phyloP scores from a whole-genome alignment of 2,113 vertebrate species.

The Hyaena hyaena region DNA sequence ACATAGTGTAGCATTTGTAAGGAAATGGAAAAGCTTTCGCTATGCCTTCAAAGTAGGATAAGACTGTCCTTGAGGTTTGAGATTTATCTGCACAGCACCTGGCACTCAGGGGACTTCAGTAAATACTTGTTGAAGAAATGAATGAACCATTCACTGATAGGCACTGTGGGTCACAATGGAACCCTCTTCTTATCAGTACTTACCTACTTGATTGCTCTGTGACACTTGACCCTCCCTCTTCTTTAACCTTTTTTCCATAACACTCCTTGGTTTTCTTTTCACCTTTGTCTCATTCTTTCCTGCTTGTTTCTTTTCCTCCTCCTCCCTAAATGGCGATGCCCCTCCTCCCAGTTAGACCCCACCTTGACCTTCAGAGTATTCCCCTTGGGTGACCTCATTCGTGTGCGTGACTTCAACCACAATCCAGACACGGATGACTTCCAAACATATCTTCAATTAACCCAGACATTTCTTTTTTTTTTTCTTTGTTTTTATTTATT shows the following conservation, averaged over 20 bases:
- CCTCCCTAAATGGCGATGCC: not conserved
- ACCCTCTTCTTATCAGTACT: not conserved
- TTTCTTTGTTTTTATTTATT: too few species aligned
- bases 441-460: not conserved
- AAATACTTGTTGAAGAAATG: conserved; percentile 14
- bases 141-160: not conserved
- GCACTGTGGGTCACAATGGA: not conserved
- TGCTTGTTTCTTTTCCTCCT: not conserved
- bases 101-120: not conserved
- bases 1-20: not conserved
- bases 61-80: not conserved
- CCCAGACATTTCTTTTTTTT: not conserved
- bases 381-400: not conserved
- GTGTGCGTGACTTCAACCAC: not conserved
- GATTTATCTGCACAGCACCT: not conserved
- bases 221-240: not conserved
- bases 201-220: not conserved
- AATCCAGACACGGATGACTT: not conserved
- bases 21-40: not conserved
- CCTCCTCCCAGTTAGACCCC: not conserved
- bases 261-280: not conserved
- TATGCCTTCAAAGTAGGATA: not conserved
- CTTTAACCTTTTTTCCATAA: not conserved
- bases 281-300: not conserved
- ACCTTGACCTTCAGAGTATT: not conserved